Evolutionary conservation across 2,888 invertebrate genomes (phyloP).

Genomic region (Archaeoteleia sp.): DNA sequence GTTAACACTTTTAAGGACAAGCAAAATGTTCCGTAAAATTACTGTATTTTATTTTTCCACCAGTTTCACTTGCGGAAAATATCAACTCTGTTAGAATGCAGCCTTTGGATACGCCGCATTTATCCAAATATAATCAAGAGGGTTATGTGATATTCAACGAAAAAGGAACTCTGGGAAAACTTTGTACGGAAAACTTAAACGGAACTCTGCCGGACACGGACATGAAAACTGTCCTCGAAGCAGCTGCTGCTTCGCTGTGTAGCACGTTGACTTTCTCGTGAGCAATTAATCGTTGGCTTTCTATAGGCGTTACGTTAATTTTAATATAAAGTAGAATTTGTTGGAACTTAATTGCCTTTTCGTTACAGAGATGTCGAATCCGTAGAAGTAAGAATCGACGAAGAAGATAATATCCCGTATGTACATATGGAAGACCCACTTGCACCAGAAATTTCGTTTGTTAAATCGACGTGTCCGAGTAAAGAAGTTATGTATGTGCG

Average conservation of each 20-base stretch:
- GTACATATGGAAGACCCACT: constrained; percentile 89
- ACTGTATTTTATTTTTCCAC: constrained; percentile 12
- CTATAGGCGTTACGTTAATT: too few species aligned
- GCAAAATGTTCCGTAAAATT: too few species aligned
- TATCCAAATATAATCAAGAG: constrained; percentile 81
- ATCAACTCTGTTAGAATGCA: constrained; percentile 80
- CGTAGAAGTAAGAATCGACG: constrained; percentile 81
- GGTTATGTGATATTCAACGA: constrained; percentile 92
- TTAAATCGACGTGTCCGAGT: constrained; percentile 84
- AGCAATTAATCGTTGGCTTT: too few species aligned
- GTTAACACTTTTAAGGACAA: too few species aligned
- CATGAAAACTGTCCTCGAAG: constrained; percentile 78
- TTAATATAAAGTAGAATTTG: too few species aligned
- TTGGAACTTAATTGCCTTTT: constrained; percentile 13
- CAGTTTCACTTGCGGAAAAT: constrained; percentile 86
- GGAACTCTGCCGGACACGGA: constrained; percentile 76
- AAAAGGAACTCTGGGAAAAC: constrained; percentile 86
- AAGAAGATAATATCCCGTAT: constrained; percentile 80
- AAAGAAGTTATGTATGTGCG: constrained; percentile 87
- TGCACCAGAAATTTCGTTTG: constrained; percentile 87
- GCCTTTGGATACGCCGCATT: constrained; percentile 82
- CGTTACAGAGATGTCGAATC: constrained; percentile 81
- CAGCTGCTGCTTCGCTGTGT: constrained; percentile 87
- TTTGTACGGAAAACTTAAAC: constrained; percentile 88
- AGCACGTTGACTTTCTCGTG: constrained; percentile 86